Percentiles rank a stretch among this genome's conserved stretches.
Conservation (phyloP, 2,797 vertebrate species). For the Pantherophis alleghaniensis region DNA sequence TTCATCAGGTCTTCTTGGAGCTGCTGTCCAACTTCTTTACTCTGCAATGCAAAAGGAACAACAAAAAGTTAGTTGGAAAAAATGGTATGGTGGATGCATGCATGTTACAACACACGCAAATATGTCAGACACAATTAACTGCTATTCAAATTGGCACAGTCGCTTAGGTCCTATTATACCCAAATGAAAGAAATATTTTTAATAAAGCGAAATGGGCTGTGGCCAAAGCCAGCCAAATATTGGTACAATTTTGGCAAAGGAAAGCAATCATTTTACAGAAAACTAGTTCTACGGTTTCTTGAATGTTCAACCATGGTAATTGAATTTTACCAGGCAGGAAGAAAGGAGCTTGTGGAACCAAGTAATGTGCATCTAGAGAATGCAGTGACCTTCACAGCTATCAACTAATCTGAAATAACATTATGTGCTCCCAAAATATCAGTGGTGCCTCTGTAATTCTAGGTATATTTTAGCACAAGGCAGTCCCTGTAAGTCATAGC, state of each 20-base stretch:
- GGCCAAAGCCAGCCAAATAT: slow-evolving; percentile 25
- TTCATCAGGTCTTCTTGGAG: slow-evolving; percentile 98
- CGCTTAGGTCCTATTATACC: slow-evolving; percentile 27
- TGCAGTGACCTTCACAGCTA: background rate
- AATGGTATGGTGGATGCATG: slow-evolving; percentile 10
- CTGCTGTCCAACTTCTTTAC: slow-evolving; percentile 96
- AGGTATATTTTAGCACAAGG: background rate
- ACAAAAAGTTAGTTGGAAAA: slow-evolving; percentile 59
- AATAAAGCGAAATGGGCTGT: slow-evolving; percentile 42
- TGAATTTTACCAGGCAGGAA: background rate
- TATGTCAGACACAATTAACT: slow-evolving; percentile 41
- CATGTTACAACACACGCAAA: slow-evolving; percentile 29
- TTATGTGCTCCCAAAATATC: background rate
- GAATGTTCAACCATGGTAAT: background rate
- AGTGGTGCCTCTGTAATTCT: background rate
- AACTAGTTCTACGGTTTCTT: slow-evolving; percentile 9
- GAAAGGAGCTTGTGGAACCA: background rate
- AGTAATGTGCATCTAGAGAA: background rate
- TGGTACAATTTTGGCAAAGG: background rate
- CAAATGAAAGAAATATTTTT: slow-evolving; percentile 42
- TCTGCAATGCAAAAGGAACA: slow-evolving; percentile 76
- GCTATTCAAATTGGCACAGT: slow-evolving; percentile 36
- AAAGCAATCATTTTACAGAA: background rate
- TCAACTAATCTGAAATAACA: background rate
- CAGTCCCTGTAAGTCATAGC: background rate